Evolutionary conservation across 2,113 vertebrate species (phyloP).

Genomic region (Cyrtonyx montezumae): DNA sequence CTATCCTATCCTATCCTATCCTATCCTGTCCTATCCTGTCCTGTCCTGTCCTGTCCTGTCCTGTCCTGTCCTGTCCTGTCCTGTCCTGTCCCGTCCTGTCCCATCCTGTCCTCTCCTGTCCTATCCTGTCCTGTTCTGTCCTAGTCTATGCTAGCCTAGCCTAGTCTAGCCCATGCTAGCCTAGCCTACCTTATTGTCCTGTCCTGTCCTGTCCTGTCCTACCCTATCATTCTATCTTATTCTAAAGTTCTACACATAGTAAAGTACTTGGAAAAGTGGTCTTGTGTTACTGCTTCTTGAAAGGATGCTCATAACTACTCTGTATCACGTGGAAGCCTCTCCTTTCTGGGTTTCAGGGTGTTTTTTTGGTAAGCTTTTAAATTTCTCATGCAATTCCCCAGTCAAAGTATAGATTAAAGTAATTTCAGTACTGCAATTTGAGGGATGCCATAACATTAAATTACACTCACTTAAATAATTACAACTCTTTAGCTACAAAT

Average conservation of each 20-base stretch:
- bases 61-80: too few species aligned
- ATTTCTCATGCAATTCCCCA: background rate
- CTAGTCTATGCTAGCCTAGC: too few species aligned
- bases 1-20: too few species aligned
- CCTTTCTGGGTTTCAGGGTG: background rate
- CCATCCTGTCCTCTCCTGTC: too few species aligned
- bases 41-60: too few species aligned
- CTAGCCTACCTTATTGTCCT: too few species aligned
- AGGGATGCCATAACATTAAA: constrained; percentile 64
- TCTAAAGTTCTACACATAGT: background rate
- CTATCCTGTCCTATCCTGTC: too few species aligned
- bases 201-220: too few species aligned
- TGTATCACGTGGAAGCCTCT: background rate
- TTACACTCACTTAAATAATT: constrained; percentile 69
- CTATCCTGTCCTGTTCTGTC: too few species aligned
- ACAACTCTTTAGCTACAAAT: constrained; percentile 60
- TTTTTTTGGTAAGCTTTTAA: constrained; percentile 16
- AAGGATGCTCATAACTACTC: background rate
- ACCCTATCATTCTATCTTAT: background rate
- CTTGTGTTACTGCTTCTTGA: background rate
- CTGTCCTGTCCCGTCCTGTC: too few species aligned
- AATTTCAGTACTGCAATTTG: constrained; percentile 68
- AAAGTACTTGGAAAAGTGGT: constrained; percentile 6
- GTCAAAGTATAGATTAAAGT: constrained; percentile 62
- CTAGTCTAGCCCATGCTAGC: too few species aligned